These are phyloP conservation scores for Osmerus mordax DNA, from an alignment of 2,113 vertebrate genomes.

Conservation along the genomic window DNA sequence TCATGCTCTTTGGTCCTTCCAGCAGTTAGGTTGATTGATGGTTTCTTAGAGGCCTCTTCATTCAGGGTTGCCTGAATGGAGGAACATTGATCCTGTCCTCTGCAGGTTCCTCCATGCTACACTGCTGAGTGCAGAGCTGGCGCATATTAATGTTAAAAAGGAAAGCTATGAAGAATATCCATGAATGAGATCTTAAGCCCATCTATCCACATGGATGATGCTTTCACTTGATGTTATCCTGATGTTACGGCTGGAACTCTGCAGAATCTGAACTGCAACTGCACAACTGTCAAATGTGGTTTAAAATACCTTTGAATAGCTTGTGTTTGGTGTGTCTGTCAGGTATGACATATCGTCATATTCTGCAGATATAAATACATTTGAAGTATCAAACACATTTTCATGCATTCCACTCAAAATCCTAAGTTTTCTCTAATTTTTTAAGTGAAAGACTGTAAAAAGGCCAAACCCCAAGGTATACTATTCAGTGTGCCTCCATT, in stretches of 20 bases:
- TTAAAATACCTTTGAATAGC: too few relatives aligned
- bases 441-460: background rate
- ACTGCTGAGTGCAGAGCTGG: constrained; percentile 1
- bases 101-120: background rate
- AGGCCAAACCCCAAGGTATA: background rate
- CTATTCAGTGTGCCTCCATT: background rate
- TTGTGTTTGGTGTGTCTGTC: too few relatives aligned
- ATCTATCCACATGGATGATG: too few relatives aligned
- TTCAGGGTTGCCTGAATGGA: background rate
- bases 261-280: too few relatives aligned
- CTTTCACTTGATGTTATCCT: too few relatives aligned
- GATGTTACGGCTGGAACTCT: too few relatives aligned
- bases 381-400: background rate
- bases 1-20: background rate
- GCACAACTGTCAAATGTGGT: too few relatives aligned
- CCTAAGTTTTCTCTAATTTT: background rate
- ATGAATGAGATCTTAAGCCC: too few relatives aligned
- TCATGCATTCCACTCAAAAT: background rate
- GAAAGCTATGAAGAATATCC: background rate
- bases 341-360: too few relatives aligned
- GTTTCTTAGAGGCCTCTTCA: background rate
- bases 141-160: background rate
- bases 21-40: background rate
- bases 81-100: constrained; percentile 6
- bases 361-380: background rate